These are phyloP conservation scores for Petrocephalus schoutedeni DNA, from an alignment of 2,797 vertebrate species.

Conservation along the genomic window DNA sequence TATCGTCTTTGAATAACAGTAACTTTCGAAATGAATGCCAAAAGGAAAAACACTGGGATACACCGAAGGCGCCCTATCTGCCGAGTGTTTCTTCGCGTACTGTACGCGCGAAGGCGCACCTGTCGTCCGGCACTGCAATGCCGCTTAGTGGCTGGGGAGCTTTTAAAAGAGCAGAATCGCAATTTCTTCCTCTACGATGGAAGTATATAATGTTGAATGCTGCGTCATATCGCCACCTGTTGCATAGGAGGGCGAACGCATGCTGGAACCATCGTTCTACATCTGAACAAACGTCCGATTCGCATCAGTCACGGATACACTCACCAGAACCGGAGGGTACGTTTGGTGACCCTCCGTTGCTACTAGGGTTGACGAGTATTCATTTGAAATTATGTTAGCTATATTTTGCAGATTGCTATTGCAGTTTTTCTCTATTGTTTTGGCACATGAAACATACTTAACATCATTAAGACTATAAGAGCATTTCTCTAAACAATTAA, in stretches of 20 bases:
- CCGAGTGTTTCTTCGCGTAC: neutral
- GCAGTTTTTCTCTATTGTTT: neutral
- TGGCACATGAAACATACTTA: neutral
- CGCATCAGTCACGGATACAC: no score
- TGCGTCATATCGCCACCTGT: neutral
- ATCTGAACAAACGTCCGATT: neutral
- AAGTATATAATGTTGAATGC: no score
- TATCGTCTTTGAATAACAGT: conserved; percentile 48
- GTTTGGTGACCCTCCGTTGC: neutral
- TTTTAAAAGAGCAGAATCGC: conserved; percentile 13
- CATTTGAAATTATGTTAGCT: neutral
- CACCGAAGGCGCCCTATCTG: neutral
- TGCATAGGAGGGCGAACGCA: neutral
- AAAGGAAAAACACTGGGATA: conserved; percentile 26
- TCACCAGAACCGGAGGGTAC: neutral
- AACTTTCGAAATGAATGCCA: conserved; percentile 53
- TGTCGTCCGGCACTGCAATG: conserved; percentile 59
- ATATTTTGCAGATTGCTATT: neutral
- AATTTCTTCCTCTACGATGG: conserved; percentile 3
- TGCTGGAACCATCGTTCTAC: neutral
- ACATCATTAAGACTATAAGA: neutral
- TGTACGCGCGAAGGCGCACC: neutral
- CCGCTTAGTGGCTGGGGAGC: conserved; percentile 63
- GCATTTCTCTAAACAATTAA: neutral
- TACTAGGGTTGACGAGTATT: neutral